Percentiles rank a stretch among this genome's conserved stretches.
Evolutionary conservation across 2,113 vertebrate species (phyloP).

Genomic region (Brachyhypopomus occidentalis): DNA sequence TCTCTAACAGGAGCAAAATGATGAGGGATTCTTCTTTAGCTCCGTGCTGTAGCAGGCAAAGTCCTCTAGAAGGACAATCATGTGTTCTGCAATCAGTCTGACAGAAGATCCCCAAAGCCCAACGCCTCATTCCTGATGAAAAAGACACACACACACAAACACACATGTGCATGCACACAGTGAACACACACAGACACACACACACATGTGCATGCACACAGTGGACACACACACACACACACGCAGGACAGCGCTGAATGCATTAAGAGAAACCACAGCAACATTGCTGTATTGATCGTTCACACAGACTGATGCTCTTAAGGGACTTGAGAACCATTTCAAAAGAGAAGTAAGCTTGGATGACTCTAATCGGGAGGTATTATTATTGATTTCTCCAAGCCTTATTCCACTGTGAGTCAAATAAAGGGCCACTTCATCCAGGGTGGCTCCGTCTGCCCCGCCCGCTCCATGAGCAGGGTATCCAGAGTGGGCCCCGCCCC

Average conservation of each 20-base stretch:
- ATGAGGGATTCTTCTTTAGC: conserved; percentile 32
- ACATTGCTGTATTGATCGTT: conserved; percentile 51
- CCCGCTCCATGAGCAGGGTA: conserved; percentile 21
- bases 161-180: background rate
- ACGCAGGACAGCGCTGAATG: background rate
- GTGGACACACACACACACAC: background rate
- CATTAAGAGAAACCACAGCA: conserved; percentile 50
- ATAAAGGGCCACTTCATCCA: conserved; percentile 51
- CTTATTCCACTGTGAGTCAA: conserved; percentile 52
- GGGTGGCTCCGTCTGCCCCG: conserved; percentile 26
- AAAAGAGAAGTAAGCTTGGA: conserved; percentile 54
- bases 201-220: background rate
- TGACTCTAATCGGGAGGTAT: conserved; percentile 59
- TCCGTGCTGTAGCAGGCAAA: conserved; percentile 14
- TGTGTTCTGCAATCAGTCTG: conserved; percentile 24
- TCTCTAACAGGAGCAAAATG: background rate
- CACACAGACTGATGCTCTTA: conserved; percentile 47
- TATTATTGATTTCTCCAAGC: conserved; percentile 52
- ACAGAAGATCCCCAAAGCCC: conserved; percentile 3
- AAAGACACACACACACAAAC: conserved; percentile 8
- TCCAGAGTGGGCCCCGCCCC: no score
- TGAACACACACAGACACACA: background rate
- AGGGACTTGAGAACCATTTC: conserved; percentile 55
- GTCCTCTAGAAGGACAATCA: conserved; percentile 28
- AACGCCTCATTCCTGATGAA: conserved; percentile 18